Conservation (phyloP, 2,797 vertebrate genomes). For the Oryzias sinensis region DNA sequence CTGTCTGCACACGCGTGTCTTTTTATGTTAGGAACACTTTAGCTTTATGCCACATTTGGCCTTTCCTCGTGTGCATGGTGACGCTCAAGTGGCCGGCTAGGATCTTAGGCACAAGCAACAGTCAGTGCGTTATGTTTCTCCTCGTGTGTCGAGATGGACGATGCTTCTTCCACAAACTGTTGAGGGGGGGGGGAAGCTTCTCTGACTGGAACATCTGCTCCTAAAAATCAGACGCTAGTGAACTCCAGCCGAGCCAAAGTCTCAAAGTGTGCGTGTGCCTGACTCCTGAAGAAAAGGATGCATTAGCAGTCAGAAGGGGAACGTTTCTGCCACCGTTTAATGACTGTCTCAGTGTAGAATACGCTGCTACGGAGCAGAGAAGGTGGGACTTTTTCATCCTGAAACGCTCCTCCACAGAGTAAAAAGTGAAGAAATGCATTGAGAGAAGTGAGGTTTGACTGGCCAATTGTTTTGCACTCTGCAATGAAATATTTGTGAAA, state of each 20-base stretch:
- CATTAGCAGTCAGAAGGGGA: slow-evolving; percentile 14
- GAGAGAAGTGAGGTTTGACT: too few species aligned
- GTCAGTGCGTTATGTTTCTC: neutral
- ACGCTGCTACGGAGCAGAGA: too few species aligned
- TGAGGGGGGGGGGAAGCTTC: neutral
- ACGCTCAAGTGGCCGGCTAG: slow-evolving; percentile 41
- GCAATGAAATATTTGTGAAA: too few species aligned
- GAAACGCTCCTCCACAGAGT: too few species aligned
- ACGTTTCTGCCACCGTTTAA: slow-evolving; percentile 18
- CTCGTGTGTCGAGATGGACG: neutral
- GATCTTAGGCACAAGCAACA: slow-evolving; percentile 7
- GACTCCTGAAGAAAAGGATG: slow-evolving; percentile 8
- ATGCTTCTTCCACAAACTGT: slow-evolving; percentile 5
- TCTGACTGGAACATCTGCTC: neutral
- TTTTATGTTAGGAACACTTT: slow-evolving; percentile 2
- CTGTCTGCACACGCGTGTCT: slow-evolving; percentile 1
- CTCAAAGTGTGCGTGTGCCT: slow-evolving; percentile 4
- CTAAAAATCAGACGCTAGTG: neutral
- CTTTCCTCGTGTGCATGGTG: slow-evolving; percentile 41
- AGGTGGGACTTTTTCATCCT: too few species aligned
- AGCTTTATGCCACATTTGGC: slow-evolving; percentile 36
- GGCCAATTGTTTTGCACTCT: too few species aligned
- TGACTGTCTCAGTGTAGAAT: slow-evolving; percentile 10
- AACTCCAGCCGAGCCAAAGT: slow-evolving; percentile 27
- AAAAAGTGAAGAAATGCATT: too few species aligned